Evolutionary conservation across 2,113 vertebrate genomes (phyloP), one percentile per base, ranked within the genome.

Genomic region (Bubalus kerabau): DNA sequence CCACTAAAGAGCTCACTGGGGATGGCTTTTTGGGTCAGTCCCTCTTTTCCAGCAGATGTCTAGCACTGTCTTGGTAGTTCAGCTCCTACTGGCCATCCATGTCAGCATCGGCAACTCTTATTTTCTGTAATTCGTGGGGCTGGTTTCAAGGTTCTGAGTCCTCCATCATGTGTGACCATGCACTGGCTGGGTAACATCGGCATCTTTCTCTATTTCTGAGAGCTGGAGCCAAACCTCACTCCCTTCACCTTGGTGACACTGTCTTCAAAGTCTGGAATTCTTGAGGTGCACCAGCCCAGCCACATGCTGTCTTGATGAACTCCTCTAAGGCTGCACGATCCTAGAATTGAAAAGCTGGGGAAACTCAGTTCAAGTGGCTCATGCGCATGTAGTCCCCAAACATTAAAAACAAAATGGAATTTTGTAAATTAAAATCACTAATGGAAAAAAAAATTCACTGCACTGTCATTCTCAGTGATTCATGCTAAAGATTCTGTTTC

Each of bases 1-100:
- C 98, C 94, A n/a, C 92, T 97, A 86, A 92, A 94, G 97, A 15
- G 16, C 24, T 86, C 30, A 56, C 36, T 24, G 50, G 40, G 46
- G 9, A 57, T 36, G 26, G 30, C 60, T 71, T 67, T 46, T 46
- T 1, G 54, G 15, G 36, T 52, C 82, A 36, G 32, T 52, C 56
- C 59, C 71, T 71, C 32, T 82, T 28, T 46, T 43, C 64, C 24
- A 60, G 36, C 24, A 32, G 43, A 32, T 11, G 24, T 78, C 48
- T 13, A 28, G 36, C 14, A 7, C 24, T 36, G 8, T 52, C 46
- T 26, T 57, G 5, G 19, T 14, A 9, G 24, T 24, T 54, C 15
- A 28, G n/a, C 59, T 74, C 40, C 46, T 43, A 7, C n/a, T 54
- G 43, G 40, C 50, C 6, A 3, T 40, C 14, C 40, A 52, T 11